Evolutionary conservation across 2,888 invertebrate genomes (phyloP).

Genomic region (Sacculina carcini): DNA sequence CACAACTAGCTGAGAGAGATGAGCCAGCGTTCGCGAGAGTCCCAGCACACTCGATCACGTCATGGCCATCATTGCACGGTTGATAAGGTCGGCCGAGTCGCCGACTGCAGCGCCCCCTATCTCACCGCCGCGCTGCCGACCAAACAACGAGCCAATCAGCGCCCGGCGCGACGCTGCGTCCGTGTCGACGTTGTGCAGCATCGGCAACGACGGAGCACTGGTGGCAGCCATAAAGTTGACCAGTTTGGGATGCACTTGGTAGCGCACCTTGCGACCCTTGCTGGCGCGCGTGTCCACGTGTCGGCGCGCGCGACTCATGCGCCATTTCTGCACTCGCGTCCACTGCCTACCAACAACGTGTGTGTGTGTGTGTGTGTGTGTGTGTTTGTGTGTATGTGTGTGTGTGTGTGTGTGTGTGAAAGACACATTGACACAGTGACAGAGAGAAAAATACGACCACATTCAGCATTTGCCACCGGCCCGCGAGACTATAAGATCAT

Average conservation of each 20-base stretch:
- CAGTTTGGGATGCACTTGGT: constrained; percentile 54
- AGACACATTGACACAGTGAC: not conserved
- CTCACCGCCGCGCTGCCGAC: constrained; percentile 17
- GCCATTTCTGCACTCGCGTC: constrained; percentile 66
- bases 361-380: no score
- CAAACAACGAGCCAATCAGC: constrained; percentile 54
- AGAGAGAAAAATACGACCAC: no score
- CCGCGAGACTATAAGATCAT: no score
- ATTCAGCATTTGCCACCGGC: no score
- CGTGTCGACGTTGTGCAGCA: constrained; percentile 50
- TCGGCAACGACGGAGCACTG: constrained; percentile 33
- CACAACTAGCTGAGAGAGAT: no score
- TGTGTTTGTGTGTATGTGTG: no score
- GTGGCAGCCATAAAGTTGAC: constrained; percentile 72
- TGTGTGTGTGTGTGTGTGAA: constrained; percentile 1
- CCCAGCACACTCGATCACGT: no score
- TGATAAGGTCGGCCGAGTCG: not conserved
- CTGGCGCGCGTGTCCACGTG: constrained; percentile 80
- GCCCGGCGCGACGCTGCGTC: constrained; percentile 56
- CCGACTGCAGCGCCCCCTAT: not conserved
- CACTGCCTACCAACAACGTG: constrained; percentile 33
- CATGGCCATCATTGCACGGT: no score
- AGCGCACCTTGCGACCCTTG: constrained; percentile 72
- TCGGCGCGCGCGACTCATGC: constrained; percentile 59
- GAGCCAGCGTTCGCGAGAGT: no score